Conservation (phyloP, 2,113 vertebrate species). For the Syngnathus floridae region DNA sequence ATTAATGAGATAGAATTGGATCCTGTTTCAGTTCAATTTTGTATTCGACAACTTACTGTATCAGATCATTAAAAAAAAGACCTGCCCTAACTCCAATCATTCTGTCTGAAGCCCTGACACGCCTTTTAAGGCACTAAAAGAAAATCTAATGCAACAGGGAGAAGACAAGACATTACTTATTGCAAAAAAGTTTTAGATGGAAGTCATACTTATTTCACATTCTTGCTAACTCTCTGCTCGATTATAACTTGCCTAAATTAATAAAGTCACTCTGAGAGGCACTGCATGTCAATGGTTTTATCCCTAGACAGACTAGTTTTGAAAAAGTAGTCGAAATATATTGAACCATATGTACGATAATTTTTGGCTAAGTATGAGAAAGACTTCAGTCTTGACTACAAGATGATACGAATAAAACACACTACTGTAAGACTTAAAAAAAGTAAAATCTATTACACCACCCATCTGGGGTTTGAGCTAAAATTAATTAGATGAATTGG, state of each 20-base stretch:
- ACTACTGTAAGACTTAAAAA: not conserved
- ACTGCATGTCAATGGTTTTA: not conserved
- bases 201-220: not conserved
- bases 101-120: not conserved
- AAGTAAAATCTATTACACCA: not conserved
- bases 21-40: not conserved
- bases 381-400: not conserved
- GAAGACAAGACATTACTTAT: not conserved
- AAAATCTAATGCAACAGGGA: constrained; percentile 1
- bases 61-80: not conserved
- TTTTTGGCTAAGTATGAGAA: not conserved
- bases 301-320: not conserved
- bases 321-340: not conserved
- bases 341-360: not conserved
- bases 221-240: not conserved
- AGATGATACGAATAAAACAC: not conserved
- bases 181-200: not conserved
- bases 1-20: not conserved
- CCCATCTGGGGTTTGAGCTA: not conserved
- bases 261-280: not conserved
- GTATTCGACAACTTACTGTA: not conserved
- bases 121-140: not conserved
- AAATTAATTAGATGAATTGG: not conserved
- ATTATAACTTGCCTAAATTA: not conserved
- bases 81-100: not conserved